Evolutionary conservation across 92 coral and sea anemone genomes (phyloP).

Genomic region (Paragorgia papillata): DNA sequence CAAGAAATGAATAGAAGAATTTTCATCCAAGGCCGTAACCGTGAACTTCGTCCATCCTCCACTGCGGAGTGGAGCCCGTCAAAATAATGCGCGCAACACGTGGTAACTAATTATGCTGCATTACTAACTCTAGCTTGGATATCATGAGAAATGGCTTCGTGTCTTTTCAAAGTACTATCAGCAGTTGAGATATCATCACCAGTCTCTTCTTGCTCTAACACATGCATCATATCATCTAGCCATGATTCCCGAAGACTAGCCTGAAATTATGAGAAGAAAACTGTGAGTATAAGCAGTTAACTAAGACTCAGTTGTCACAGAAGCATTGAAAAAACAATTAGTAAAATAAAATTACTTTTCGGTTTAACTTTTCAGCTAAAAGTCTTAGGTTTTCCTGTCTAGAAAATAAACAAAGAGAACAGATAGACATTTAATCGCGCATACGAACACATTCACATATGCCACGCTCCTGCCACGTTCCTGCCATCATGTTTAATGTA

Average conservation of each 20-base stretch:
- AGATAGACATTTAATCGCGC: too few relatives aligned
- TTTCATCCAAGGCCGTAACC: too few relatives aligned
- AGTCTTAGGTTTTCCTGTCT: slow-evolving; percentile 93
- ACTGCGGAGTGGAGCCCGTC: too few relatives aligned
- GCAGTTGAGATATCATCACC: slow-evolving; percentile 91
- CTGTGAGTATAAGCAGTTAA: too few relatives aligned
- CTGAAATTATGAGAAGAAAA: slow-evolving; percentile 37
- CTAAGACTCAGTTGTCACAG: too few relatives aligned
- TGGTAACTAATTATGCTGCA: not conserved
- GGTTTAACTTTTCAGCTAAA: slow-evolving; percentile 90
- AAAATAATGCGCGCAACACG: too few relatives aligned
- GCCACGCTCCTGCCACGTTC: too few relatives aligned
- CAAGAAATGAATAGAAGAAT: too few relatives aligned
- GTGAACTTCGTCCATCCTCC: too few relatives aligned
- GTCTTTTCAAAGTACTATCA: slow-evolving; percentile 88
- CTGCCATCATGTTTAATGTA: too few relatives aligned
- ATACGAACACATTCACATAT: too few relatives aligned
- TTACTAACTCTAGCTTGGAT: slow-evolving; percentile 84
- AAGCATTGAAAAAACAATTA: too few relatives aligned
- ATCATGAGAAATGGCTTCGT: slow-evolving; percentile 93
- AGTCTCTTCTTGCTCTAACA: slow-evolving; percentile 83
- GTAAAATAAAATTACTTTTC: slow-evolving; percentile 84
- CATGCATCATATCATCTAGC: slow-evolving; percentile 99
- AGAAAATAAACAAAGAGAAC: not conserved
- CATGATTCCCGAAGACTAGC: slow-evolving; percentile 94